phyloP scores from a whole-genome alignment of 2,797 vertebrate genomes.

The Sebastolobus altivelis region DNA sequence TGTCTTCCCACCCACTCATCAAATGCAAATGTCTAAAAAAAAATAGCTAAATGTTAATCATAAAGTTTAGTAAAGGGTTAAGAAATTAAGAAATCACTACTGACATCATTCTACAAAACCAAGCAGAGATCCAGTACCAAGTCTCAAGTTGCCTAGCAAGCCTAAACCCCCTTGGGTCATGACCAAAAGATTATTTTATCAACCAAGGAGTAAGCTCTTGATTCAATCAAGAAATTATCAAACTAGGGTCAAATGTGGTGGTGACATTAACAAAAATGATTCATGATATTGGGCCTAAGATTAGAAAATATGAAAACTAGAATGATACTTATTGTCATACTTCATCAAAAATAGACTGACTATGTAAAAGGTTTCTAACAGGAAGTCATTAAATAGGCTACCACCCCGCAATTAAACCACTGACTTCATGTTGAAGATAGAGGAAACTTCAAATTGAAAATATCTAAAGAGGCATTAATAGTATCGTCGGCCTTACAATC shows the following conservation, averaged over 20 bases:
- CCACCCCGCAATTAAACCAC: neutral
- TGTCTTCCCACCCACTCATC: neutral
- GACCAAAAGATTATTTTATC: neutral
- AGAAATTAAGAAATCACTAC: neutral
- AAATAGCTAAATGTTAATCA: neutral
- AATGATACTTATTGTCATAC: neutral
- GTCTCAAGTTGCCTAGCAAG: constrained; percentile 8
- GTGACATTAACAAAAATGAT: neutral
- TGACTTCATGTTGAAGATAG: neutral
- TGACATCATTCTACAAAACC: neutral
- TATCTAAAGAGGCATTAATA: neutral
- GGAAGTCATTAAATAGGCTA: neutral
- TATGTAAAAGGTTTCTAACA: neutral
- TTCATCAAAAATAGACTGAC: neutral
- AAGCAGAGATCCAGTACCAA: neutral
- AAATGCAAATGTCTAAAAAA: neutral
- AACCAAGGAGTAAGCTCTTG: neutral
- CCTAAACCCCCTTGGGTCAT: neutral
- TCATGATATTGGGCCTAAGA: neutral
- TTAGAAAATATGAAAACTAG: neutral
- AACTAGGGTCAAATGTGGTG: neutral
- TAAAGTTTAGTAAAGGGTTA: neutral
- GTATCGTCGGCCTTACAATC: neutral
- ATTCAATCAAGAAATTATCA: constrained; percentile 2
- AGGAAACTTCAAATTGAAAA: neutral